phyloP scores from a whole-genome alignment of 2,113 vertebrate genomes.

The Coreoperca whiteheadi region DNA sequence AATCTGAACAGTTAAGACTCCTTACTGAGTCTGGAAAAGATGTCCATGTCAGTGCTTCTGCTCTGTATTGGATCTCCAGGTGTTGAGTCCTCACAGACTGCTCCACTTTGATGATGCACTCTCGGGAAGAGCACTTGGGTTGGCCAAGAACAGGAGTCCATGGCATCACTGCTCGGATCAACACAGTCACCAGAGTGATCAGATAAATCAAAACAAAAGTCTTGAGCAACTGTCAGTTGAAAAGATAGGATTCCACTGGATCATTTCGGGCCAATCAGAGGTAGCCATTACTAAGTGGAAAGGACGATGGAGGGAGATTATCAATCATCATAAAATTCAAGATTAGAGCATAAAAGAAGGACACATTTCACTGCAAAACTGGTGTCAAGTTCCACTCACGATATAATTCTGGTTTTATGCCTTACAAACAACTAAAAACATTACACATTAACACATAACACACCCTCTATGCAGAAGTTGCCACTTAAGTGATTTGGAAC shows the following conservation, averaged over 20 bases:
- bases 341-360: background rate
- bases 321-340: background rate
- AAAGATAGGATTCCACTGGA: background rate
- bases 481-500: background rate
- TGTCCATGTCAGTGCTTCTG: slow-evolving; percentile 52
- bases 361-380: background rate
- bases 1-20: background rate
- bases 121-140: slow-evolving; percentile 61
- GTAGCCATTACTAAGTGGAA: background rate
- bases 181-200: background rate
- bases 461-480: background rate
- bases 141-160: slow-evolving; percentile 41
- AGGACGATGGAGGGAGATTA: background rate
- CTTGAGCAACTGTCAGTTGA: background rate
- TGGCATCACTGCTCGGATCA: slow-evolving; percentile 66
- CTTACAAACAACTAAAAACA: background rate
- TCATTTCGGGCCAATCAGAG: background rate
- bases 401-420: background rate
- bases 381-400: background rate
- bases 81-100: slow-evolving; percentile 15
- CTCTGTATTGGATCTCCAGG: slow-evolving; percentile 72
- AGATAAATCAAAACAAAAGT: slow-evolving; percentile 2
- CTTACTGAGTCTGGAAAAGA: slow-evolving; percentile 59
- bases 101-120: slow-evolving; percentile 54
- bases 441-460: background rate